Evolutionary conservation across 2,797 vertebrate species (phyloP), one percentile per base, ranked within the genome.

Genomic region (Cossypha dichroa): DNA sequence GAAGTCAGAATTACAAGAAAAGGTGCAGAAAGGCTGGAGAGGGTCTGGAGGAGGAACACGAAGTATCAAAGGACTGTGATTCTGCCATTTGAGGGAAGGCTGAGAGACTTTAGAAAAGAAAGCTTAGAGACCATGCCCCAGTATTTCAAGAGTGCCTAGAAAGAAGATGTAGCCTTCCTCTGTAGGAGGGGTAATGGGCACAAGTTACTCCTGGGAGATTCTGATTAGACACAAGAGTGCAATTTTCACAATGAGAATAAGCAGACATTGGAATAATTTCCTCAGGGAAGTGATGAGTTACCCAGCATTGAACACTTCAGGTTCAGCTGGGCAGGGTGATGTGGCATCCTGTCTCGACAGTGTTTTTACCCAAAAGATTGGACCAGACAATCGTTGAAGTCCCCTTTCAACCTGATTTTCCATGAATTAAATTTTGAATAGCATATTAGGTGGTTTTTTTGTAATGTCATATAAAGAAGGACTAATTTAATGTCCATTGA

Each of bases 171-270:
- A 34, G 41, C 20, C 16, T 31, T 43, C 16, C 43, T 55, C 25
- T 40, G 19, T 23, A 33, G 0, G 1, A 64, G 8, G 15, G 12
- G 3, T 16, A 29, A 26, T 5, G 34, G 51, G 11, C 11, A 40
- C 8, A 33, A 25, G 29, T 48, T 55, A 16, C 13, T 72, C 29
- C 41, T 40, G 25, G 29, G 49, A 63, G 29, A 33, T 55, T 46
- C 23, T 55, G 29, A 55, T 33, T 11, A 13, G 41, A 48, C 29
- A 29, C 15, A 29, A 40, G 25, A 15, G 10, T 40, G 51, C 5
- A 13, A 20, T 55, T 29, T 48, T 16, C 16, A 55, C 31, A 15
- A 13, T 2, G 6, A 48, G 41, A 56, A 25, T 20, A 56, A 56
- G 29, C 11, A 25, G 34, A 34, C 13, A 48, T 14, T 31, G 34